Evolutionary conservation across 2,888 invertebrate genomes (phyloP).

Genomic region (Helleia helle): DNA sequence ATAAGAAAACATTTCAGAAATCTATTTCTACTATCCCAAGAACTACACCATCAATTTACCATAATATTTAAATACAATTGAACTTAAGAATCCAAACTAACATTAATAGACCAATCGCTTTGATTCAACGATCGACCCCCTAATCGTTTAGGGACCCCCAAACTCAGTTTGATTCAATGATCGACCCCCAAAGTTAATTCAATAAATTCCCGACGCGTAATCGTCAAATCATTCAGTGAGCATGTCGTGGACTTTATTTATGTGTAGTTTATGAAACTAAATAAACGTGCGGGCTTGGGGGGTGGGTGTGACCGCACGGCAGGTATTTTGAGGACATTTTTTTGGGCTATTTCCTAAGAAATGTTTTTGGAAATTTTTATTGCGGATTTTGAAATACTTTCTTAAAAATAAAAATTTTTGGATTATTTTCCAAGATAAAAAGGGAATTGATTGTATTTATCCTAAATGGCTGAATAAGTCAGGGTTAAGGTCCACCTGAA

Average conservation of each 20-base stretch:
- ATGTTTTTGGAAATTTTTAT: no score
- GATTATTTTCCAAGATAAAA: no score
- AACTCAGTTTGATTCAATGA: neutral
- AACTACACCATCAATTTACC: no score
- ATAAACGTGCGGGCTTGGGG: conserved; percentile 7
- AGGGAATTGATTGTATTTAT: no score
- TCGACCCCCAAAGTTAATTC: conserved; percentile 40
- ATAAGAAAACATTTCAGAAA: no score
- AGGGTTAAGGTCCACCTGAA: no score
- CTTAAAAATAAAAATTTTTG: no score
- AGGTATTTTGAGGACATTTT: neutral
- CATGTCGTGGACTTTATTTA: conserved; percentile 30
- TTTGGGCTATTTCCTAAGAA: neutral
- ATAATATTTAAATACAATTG: no score
- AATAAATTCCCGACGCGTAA: conserved; percentile 55
- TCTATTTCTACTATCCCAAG: no score
- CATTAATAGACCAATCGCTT: conserved; percentile 7
- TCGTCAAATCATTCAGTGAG: conserved; percentile 59
- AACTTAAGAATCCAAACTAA: no score
- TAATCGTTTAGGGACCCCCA: conserved; percentile 14
- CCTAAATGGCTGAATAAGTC: no score
- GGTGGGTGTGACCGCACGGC: neutral
- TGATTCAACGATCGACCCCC: conserved; percentile 12
- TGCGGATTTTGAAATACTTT: no score
- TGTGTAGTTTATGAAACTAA: conserved; percentile 24